Base-by-base conservation (phyloP, 2,888 invertebrate genomes). In the Cacoxenus indagator region DNA sequence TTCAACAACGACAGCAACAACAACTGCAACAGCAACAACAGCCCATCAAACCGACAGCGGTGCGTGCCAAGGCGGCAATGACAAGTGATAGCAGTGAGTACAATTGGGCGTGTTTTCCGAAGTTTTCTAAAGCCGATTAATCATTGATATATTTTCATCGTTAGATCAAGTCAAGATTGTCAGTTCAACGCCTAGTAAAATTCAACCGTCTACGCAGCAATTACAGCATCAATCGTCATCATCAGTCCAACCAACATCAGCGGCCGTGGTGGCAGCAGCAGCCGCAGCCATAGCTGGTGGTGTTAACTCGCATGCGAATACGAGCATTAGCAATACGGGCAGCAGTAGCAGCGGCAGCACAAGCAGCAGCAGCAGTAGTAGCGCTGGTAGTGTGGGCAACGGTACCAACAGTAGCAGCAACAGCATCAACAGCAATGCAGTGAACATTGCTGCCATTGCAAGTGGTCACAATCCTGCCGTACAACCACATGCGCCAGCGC, bases 21-120 rank as follows among this genome's bases (percentile, higher is more conserved):
- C 72, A 73, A 74, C 73, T 31, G 70, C 79, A 79, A 73, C 73
- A 73, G 74, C 73, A 45, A 76, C 89, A 91, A 81, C 90, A 95
- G 94, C 95, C 94, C 88, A 93, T 96, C 78, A 96, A 96, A 90
- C 96, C 96, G 74, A 93, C 93, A 86, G 94, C 96, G 77, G 92
- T 96, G 81, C 91, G 92, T 88, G 93, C 93, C 89, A 86, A 86
- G 87, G 86, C 84, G 85, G 86, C 87, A 86, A 87, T 86, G 90
- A 90, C 90, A 90, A 76, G 75, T 78, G 92, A 91, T 78, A 78
- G 86, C n/a, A n/a, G n/a, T 83, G 68, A 84, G 78, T 77, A 62
- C 4, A n/a, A 17, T 48, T 73, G 62, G 27, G 4, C 11, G 5
- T n/a, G n/a, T n/a, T n/a, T n/a, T n/a, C n/a, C n/a, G n/a, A n/a